Evolutionary conservation across 2,113 vertebrate species (phyloP).

Genomic region (Pelvicachromis taeniatus): DNA sequence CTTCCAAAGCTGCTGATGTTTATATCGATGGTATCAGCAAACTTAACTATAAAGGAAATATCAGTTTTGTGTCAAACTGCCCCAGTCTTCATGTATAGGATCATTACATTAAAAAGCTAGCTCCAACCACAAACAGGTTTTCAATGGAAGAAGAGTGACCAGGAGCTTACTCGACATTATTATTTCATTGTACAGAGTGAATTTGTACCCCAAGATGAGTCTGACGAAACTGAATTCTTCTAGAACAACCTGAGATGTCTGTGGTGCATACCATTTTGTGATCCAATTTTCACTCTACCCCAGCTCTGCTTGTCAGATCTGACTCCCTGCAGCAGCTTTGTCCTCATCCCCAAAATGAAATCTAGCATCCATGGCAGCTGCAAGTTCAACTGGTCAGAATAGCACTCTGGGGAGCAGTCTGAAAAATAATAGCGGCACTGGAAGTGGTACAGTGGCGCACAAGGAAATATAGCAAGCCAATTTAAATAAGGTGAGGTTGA

Average conservation of each 20-base stretch:
- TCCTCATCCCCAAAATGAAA: background rate
- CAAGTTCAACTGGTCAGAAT: background rate
- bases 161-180: background rate
- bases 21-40: background rate
- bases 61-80: background rate
- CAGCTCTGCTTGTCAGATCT: background rate
- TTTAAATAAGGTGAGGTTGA: background rate
- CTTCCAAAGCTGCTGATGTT: background rate
- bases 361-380: background rate
- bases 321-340: background rate
- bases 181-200: background rate
- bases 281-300: background rate
- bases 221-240: background rate
- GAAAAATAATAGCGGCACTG: background rate
- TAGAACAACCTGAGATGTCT: background rate
- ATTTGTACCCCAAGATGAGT: background rate
- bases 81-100: background rate
- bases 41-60: background rate
- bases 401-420: background rate
- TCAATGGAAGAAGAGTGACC: background rate
- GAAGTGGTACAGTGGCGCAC: background rate
- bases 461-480: background rate
- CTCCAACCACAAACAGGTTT: background rate
- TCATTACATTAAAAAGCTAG: background rate
- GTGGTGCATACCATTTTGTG: background rate